Conservation (phyloP, 2,888 invertebrate genomes). For the Drosophila buzzatii region DNA sequence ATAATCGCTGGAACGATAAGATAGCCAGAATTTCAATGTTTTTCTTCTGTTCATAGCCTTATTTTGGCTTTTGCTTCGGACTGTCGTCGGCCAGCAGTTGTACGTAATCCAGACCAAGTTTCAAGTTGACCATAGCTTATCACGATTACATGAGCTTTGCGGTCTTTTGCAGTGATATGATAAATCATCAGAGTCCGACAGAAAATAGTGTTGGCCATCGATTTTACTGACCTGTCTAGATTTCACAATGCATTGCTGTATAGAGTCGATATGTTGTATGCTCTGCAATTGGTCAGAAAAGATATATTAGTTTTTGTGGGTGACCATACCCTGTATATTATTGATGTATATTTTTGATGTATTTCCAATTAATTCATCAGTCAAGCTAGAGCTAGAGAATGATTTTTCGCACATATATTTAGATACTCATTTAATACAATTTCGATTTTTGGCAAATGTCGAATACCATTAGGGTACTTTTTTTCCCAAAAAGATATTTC, state of each 20-base stretch:
- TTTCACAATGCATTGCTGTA: too few species aligned
- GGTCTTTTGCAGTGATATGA: constrained; percentile 26
- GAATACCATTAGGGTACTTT: too few species aligned
- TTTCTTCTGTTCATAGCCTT: constrained; percentile 7
- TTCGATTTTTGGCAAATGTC: too few species aligned
- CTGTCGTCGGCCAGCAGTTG: constrained; percentile 15
- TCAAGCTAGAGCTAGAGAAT: neutral
- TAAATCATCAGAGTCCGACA: constrained; percentile 36
- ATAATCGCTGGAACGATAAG: constrained; percentile 71
- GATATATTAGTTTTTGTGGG: neutral
- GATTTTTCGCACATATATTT: neutral
- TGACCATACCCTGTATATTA: neutral
- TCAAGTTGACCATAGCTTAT: constrained; percentile 45
- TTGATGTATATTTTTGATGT: neutral
- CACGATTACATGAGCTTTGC: constrained; percentile 28
- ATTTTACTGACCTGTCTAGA: neutral
- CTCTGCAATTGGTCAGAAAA: neutral
- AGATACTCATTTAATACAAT: too few species aligned
- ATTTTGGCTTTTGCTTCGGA: constrained; percentile 6
- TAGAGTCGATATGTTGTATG: neutral
- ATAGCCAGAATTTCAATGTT: constrained; percentile 41
- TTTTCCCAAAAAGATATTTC: too few species aligned
- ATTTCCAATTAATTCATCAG: neutral
- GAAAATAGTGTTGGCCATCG: neutral
- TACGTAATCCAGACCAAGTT: constrained; percentile 29